Conservation (phyloP, 1,140 invertebrate genomes). For the Pemphigus obesinymphae region DNA sequence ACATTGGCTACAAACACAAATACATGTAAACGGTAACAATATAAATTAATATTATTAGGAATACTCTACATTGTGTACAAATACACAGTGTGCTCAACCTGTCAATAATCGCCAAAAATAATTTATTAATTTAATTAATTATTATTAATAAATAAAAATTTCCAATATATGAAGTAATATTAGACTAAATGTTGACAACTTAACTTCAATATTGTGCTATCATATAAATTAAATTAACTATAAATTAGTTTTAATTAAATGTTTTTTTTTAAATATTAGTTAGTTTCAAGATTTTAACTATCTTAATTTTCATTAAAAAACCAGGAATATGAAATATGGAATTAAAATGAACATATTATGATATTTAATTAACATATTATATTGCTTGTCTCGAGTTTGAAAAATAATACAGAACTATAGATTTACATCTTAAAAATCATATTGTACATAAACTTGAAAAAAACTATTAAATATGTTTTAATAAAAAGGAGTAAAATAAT, state of each 20-base stretch:
- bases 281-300: background rate
- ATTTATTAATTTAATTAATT: too few species aligned
- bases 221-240: background rate
- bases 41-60: background rate
- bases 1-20: background rate
- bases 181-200: background rate
- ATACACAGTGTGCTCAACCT: constrained; percentile 13
- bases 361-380: background rate
- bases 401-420: background rate
- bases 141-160: too few species aligned
- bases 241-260: background rate
- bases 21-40: background rate
- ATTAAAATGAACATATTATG: background rate
- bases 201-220: background rate
- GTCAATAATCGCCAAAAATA: too few species aligned
- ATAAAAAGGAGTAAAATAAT: background rate
- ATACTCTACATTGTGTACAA: background rate
- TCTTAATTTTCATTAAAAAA: background rate
- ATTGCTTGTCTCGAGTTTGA: background rate
- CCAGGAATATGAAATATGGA: background rate
- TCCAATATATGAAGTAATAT: too few species aligned
- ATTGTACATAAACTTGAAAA: background rate
- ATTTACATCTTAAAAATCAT: background rate
- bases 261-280: background rate
- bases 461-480: background rate